These are phyloP conservation scores for Odontocolon sp. DNA, from an alignment of 2,888 invertebrate species.

Conservation along the genomic window DNA sequence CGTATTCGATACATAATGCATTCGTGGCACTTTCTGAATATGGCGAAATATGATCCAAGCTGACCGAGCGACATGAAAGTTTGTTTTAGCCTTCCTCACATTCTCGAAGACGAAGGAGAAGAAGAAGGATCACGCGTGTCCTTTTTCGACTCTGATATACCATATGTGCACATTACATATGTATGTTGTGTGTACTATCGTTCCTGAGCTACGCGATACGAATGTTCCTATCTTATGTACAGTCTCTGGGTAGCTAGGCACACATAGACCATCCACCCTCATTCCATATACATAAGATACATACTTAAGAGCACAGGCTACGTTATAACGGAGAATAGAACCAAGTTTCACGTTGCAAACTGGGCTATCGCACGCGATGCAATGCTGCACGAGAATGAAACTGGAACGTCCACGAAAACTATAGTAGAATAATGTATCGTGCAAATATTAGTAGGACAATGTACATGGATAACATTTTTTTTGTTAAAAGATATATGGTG, in stretches of 20 bases:
- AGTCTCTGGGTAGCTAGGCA: background rate
- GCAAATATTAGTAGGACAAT: background rate
- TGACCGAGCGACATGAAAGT: slow-evolving; percentile 25
- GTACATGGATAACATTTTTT: background rate
- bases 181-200: slow-evolving; percentile 27
- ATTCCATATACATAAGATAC: slow-evolving; percentile 12
- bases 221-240: background rate
- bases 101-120: background rate
- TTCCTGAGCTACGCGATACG: slow-evolving; percentile 15
- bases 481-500: too few relatives aligned
- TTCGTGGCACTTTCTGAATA: slow-evolving; percentile 49
- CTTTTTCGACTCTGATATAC: slow-evolving; percentile 6
- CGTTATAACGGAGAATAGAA: slow-evolving; percentile 28
- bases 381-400: slow-evolving; percentile 39
- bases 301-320: slow-evolving; percentile 7
- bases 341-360: slow-evolving; percentile 64
- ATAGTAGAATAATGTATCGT: slow-evolving; percentile 1
- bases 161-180: slow-evolving; percentile 37
- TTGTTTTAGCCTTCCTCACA: background rate
- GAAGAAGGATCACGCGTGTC: slow-evolving; percentile 45
- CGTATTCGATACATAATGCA: slow-evolving; percentile 26
- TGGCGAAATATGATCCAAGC: slow-evolving; percentile 68
- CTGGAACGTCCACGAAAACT: slow-evolving; percentile 64
- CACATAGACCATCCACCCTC: slow-evolving; percentile 14
- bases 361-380: slow-evolving; percentile 70